These are phyloP conservation scores for Oplegnathus fasciatus DNA, from an alignment of 2,113 vertebrate species.

Conservation along the genomic window DNA sequence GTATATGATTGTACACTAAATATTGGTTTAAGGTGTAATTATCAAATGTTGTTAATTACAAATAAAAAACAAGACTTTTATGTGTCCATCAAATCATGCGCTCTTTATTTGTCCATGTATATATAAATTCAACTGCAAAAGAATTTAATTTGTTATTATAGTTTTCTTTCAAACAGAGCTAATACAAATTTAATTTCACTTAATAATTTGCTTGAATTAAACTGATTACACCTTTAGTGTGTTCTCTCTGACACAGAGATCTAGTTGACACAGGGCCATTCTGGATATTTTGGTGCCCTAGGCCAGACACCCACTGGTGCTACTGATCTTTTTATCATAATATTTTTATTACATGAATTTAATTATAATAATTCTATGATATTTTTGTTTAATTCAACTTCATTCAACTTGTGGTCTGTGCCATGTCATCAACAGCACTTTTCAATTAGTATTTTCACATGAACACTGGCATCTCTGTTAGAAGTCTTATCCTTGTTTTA, in stretches of 20 bases:
- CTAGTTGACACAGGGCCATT: not conserved
- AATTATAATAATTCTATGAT: not conserved
- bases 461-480: no score
- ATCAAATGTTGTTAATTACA: not conserved
- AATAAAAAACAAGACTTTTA: constrained; percentile 2
- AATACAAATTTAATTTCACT: not conserved
- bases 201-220: not conserved
- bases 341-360: not conserved
- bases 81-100: not conserved
- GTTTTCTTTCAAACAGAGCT: no score
- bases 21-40: not conserved
- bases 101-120: not conserved
- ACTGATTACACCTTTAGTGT: not conserved
- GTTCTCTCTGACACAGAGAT: not conserved
- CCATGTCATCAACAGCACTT: not conserved
- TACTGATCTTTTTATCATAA: no score
- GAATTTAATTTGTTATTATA: not conserved
- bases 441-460: no score
- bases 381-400: not conserved
- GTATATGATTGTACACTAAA: not conserved
- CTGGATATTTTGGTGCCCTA: not conserved
- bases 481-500: no score
- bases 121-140: not conserved
- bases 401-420: not conserved
- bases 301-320: not conserved